These are phyloP conservation scores for Chaetodon trifascialis DNA, from an alignment of 2,113 vertebrate genomes.

Conservation along the genomic window DNA sequence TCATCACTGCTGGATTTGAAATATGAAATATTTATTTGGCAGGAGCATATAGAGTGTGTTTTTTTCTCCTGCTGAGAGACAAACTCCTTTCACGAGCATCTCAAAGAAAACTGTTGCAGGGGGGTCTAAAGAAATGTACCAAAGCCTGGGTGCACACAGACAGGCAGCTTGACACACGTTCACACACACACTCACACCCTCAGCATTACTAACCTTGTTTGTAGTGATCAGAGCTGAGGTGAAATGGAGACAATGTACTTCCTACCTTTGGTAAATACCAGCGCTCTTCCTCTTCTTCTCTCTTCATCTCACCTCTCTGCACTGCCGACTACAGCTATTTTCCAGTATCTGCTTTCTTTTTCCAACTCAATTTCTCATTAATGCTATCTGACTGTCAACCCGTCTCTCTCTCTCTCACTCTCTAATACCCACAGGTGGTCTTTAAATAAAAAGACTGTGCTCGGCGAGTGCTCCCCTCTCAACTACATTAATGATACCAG, in stretches of 20 bases:
- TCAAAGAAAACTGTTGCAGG: no score
- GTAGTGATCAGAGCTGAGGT: slow-evolving; percentile 24
- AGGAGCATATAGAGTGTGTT: slow-evolving; percentile 1
- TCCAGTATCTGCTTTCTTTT: slow-evolving; percentile 25
- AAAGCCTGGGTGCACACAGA: slow-evolving; percentile 4
- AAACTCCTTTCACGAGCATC: slow-evolving; percentile 29
- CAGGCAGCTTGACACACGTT: background rate
- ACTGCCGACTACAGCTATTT: slow-evolving; percentile 43
- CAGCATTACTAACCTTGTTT: slow-evolving; percentile 19
- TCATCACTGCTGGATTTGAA: slow-evolving; percentile 28
- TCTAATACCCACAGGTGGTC: slow-evolving; percentile 73
- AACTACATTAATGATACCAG: slow-evolving; percentile 73
- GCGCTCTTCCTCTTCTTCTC: background rate
- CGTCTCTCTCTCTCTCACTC: slow-evolving; percentile 20
- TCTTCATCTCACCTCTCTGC: slow-evolving; percentile 25
- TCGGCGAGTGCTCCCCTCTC: slow-evolving; percentile 57
- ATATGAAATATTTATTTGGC: slow-evolving; percentile 69
- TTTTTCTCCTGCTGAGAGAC: slow-evolving; percentile 20
- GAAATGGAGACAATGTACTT: slow-evolving; percentile 15
- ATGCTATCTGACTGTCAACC: slow-evolving; percentile 61
- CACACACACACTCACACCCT: background rate
- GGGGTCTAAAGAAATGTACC: slow-evolving; percentile 21
- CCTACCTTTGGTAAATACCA: slow-evolving; percentile 26
- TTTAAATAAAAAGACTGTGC: slow-evolving; percentile 62
- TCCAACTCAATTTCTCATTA: slow-evolving; percentile 65